Conservation (phyloP, 2,113 vertebrate species). For the Sorex araneus region DNA sequence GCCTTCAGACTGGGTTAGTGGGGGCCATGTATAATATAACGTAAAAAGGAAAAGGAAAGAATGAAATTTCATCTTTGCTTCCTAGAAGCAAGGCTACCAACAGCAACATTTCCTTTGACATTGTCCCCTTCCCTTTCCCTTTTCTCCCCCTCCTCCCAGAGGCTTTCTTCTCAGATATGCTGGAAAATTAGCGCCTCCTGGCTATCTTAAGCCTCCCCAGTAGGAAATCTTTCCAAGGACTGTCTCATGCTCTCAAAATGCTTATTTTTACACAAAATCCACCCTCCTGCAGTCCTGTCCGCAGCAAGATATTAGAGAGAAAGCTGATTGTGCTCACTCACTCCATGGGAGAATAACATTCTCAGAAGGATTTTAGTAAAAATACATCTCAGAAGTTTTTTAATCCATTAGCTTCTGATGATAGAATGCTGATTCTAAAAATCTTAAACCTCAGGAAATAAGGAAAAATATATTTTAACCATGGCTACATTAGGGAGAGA, state of each 20-base stretch:
- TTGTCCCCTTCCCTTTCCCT: slow-evolving; percentile 23
- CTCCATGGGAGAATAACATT: slow-evolving; percentile 38
- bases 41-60: not conserved
- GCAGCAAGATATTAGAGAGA: slow-evolving; percentile 33
- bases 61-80: slow-evolving; percentile 12
- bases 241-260: slow-evolving; percentile 39
- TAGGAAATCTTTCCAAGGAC: slow-evolving; percentile 40
- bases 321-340: not conserved
- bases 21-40: not conserved
- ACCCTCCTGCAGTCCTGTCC: slow-evolving; percentile 7
- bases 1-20: not conserved
- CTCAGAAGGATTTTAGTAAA: slow-evolving; percentile 8
- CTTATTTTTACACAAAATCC: slow-evolving; percentile 65
- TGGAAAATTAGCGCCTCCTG: slow-evolving; percentile 51
- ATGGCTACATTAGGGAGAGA: not conserved
- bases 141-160: slow-evolving; percentile 22
- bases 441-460: slow-evolving; percentile 35
- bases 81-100: not conserved
- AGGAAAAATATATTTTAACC: slow-evolving; percentile 49
- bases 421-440: slow-evolving; percentile 11
- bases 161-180: slow-evolving; percentile 24
- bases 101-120: slow-evolving; percentile 5
- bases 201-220: slow-evolving; percentile 30
- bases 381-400: not conserved
- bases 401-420: slow-evolving; percentile 35